Percentiles rank a stretch among this genome's conserved stretches.
Conservation (phyloP, 2,888 invertebrate genomes). For the Acanthosepion esculentum region DNA sequence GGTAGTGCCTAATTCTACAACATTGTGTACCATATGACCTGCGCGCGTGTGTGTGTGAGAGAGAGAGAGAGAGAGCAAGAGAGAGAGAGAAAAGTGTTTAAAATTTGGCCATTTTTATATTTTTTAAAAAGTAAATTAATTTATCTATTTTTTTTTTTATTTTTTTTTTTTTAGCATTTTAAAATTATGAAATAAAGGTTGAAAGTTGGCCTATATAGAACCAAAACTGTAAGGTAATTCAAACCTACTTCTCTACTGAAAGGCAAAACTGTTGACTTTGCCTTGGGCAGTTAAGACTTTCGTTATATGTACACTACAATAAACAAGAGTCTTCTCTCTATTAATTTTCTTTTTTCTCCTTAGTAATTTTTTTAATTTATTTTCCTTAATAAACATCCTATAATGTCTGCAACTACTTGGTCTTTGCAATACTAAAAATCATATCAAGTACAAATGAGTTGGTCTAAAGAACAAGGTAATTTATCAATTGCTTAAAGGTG, state of each 20-base stretch:
- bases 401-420: not conserved
- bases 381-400: not conserved
- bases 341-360: not conserved
- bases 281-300: not conserved
- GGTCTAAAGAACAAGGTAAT: not conserved
- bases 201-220: not conserved
- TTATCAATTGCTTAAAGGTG: not conserved
- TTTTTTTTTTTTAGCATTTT: not conserved
- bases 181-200: not conserved
- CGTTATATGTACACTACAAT: not conserved
- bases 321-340: not conserved
- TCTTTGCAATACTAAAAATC: not conserved
- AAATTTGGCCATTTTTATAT: not conserved
- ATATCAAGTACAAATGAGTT: not conserved
- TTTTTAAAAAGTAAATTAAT: too few relatives aligned
- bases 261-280: not conserved
- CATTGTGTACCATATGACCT: not conserved
- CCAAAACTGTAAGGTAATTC: not conserved
- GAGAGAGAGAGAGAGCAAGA: not conserved
- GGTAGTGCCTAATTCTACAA: not conserved
- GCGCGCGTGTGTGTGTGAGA: not conserved
- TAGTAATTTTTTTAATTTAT: not conserved
- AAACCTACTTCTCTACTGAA: not conserved
- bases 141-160: not conserved
- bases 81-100: not conserved